Evolutionary conservation across 2,888 invertebrate species (phyloP).

Genomic region (Pseudococcus viburni): DNA sequence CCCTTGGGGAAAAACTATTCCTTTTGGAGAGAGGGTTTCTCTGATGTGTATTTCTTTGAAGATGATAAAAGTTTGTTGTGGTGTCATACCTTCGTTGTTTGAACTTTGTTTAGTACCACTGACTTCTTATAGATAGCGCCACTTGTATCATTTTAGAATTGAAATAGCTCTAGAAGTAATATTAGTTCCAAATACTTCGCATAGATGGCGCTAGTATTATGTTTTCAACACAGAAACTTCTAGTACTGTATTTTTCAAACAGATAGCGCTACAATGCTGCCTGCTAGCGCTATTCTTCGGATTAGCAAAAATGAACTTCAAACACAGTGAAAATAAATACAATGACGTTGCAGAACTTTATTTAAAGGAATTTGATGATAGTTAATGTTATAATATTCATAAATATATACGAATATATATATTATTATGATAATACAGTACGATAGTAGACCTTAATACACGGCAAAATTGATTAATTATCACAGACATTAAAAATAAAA

Average conservation of each 20-base stretch:
- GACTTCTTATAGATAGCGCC: conserved; percentile 5
- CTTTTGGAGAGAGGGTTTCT: too few relatives aligned
- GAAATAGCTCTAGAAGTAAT: too few relatives aligned
- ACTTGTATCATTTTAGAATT: neutral
- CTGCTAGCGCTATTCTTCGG: neutral
- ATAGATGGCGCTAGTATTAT: neutral
- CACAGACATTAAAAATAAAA: conserved; percentile 55
- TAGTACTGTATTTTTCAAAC: neutral
- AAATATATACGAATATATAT: conserved; percentile 19
- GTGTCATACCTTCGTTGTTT: too few relatives aligned
- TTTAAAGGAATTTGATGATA: conserved; percentile 50
- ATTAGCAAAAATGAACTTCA: neutral
- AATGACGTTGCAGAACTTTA: conserved; percentile 19
- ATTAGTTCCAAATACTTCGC: neutral
- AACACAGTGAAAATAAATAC: too few relatives aligned
- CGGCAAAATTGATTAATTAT: conserved; percentile 51
- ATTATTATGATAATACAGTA: conserved; percentile 45
- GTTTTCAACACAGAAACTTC: neutral
- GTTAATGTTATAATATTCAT: conserved; percentile 26
- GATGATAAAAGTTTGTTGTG: too few relatives aligned
- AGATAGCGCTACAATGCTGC: neutral
- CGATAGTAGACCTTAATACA: conserved; percentile 4
- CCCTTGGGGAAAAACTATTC: too few relatives aligned
- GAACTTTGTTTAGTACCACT: too few relatives aligned
- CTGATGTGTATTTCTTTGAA: too few relatives aligned